Evolutionary conservation across 1,140 invertebrate genomes (phyloP), one percentile per base, ranked within the genome.

Genomic region (Drosophila pruinosa): DNA sequence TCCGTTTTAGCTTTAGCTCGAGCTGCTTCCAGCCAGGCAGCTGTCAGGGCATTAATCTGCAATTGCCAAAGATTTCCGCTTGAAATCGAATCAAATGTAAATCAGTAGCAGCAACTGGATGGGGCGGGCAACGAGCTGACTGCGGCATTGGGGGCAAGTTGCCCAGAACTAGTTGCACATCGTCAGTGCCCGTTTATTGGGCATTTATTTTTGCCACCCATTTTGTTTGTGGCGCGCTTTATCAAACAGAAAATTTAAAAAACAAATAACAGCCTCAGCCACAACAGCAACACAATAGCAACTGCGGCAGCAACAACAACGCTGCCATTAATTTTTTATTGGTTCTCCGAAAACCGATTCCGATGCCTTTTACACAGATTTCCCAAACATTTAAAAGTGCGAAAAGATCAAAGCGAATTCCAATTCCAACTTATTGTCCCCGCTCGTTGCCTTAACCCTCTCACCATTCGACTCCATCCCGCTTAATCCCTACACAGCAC

Each of bases 231-330:
- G 65, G 78, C 68, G 81, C 81, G 82, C 70, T 88, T 86, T 86
- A 86, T 86, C 81, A 86, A 86, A 86, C 81, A 88, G 81, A 86
- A 86, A 85, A 85, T 85, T 86, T 85, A 85, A 85, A 85, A 85
- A 85, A 85, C 81, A 85, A 85, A 85, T 86, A 85, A 64, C 47
- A 85, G 41, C 67, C 61, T 52, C 57, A 43, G 28, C 57, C 76
- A 31, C 21, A 69, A 72, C 12, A 56, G 28, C 43, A 77, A 61
- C 47, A 47, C 59, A 56, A 53, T 52, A 36, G 22, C 80, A 71
- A 62, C 75, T 72, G 54, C 73, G 72, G 48, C 39, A 78, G 38
- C 65, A 68, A 64, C 48, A 77, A 59, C 62, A 72, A 69, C 21
- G 41, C 81, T 67, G 80, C 80, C 81, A 85, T 85, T 85, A 85